A percentile compares a stretch with the other conserved stretches of the same genome.
Evolutionary conservation across 2,888 invertebrate genomes (phyloP).

Genomic region (Biston betularia): DNA sequence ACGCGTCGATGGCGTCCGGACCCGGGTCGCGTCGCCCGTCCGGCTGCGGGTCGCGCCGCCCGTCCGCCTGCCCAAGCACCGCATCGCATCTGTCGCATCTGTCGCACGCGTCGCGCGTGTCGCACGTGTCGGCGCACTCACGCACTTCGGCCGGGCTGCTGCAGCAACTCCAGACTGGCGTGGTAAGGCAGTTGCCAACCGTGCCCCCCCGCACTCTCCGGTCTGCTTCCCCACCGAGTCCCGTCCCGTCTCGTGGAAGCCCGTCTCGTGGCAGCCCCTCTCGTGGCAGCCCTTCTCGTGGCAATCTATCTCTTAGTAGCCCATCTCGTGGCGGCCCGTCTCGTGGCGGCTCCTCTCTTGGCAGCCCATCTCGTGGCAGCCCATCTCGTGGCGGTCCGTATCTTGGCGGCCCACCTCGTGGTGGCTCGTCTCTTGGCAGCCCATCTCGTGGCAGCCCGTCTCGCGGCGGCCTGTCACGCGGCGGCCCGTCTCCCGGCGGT

Average conservation of each 20-base stretch:
- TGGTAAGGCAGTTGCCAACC: slow-evolving; percentile 94
- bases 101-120: slow-evolving; percentile 86
- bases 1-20: slow-evolving; percentile 77
- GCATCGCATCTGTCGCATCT: slow-evolving; percentile 79
- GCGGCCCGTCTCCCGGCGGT: too few relatives aligned
- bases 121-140: slow-evolving; percentile 83
- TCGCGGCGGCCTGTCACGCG: too few relatives aligned
- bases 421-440: too few relatives aligned
- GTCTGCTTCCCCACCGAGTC: slow-evolving; percentile 74
- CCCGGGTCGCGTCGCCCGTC: slow-evolving; percentile 90
- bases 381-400: background rate
- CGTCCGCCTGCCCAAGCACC: slow-evolving; percentile 87
- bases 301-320: too few relatives aligned
- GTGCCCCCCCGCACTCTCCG: slow-evolving; percentile 88
- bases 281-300: too few relatives aligned
- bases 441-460: too few relatives aligned
- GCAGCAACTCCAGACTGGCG: slow-evolving; percentile 96
- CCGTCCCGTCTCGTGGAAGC: slow-evolving; percentile 85
- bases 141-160: slow-evolving; percentile 90
- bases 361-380: background rate
- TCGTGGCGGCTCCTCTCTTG: too few relatives aligned
- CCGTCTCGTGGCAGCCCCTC: background rate
- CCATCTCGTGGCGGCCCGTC: too few relatives aligned
- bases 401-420: too few relatives aligned
- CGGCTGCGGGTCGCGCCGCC: slow-evolving; percentile 89